Evolutionary conservation across 2,797 vertebrate species (phyloP).

Genomic region (Myotis findleyi): DNA sequence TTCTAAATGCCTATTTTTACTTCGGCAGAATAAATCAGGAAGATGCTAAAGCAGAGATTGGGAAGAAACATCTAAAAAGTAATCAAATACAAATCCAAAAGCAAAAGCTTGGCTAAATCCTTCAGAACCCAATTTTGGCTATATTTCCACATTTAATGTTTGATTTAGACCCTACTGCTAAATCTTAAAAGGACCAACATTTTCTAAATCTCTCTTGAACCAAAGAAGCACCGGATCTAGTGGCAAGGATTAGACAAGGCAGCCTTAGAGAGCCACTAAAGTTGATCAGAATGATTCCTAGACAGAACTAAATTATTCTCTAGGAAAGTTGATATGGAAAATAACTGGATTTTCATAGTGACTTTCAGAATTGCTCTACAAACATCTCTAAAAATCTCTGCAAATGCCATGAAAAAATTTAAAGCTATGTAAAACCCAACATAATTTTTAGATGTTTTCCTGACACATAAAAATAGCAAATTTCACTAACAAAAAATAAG

Average conservation of each 20-base stretch:
- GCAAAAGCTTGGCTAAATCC: slow-evolving; percentile 2
- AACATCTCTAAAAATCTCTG: slow-evolving; percentile 25
- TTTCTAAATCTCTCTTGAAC: slow-evolving; percentile 24
- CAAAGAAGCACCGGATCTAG: not conserved
- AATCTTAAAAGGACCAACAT: slow-evolving; percentile 24
- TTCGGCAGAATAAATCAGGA: slow-evolving; percentile 47
- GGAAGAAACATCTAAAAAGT: not conserved
- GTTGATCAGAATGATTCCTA: not conserved
- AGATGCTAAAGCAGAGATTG: slow-evolving; percentile 14
- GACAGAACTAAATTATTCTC: slow-evolving; percentile 29
- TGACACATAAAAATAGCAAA: slow-evolving; percentile 51
- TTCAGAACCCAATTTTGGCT: slow-evolving; percentile 10
- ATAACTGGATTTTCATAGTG: slow-evolving; percentile 48
- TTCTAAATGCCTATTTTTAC: not conserved
- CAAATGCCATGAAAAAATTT: slow-evolving; percentile 41
- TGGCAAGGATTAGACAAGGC: not conserved
- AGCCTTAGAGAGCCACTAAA: slow-evolving; percentile 12
- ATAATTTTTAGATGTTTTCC: slow-evolving; percentile 67
- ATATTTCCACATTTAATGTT: not conserved
- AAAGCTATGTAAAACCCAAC: slow-evolving; percentile 55
- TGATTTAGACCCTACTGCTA: slow-evolving; percentile 18
- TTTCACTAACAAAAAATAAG: slow-evolving; percentile 62
- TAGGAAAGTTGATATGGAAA: not conserved
- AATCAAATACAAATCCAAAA: slow-evolving; percentile 39
- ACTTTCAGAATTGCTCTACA: not conserved